Evolutionary conservation across 2,797 vertebrate genomes (phyloP).

Genomic region (Acanthopagrus latus): DNA sequence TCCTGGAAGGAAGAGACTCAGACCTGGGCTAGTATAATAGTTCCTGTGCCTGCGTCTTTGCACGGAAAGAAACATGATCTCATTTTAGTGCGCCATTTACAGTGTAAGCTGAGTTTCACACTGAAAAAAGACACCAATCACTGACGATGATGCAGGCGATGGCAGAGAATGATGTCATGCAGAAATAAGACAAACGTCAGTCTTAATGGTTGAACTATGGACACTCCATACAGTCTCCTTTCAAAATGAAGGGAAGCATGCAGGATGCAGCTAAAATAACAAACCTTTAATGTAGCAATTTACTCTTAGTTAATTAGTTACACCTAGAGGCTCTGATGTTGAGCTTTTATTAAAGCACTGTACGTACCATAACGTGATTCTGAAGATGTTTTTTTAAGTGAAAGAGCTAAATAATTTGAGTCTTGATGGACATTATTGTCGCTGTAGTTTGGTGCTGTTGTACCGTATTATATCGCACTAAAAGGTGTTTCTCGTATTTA

Average conservation of each 20-base stretch:
- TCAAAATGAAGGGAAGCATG: background rate
- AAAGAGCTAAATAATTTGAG: too few species aligned
- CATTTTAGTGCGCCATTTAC: slow-evolving; percentile 34
- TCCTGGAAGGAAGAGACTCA: slow-evolving; percentile 67
- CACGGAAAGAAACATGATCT: slow-evolving; percentile 38
- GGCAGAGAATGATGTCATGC: background rate
- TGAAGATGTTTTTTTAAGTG: too few species aligned
- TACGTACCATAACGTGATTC: too few species aligned
- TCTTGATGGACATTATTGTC: background rate
- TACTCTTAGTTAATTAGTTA: background rate
- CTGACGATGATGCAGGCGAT: background rate
- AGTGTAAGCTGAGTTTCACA: slow-evolving; percentile 9
- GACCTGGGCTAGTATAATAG: slow-evolving; percentile 60
- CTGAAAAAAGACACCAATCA: background rate
- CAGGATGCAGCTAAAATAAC: background rate
- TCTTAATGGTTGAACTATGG: background rate
- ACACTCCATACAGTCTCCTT: background rate
- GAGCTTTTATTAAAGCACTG: slow-evolving; percentile 2
- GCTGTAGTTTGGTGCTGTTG: background rate
- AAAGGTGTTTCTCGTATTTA: slow-evolving; percentile 1
- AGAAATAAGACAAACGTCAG: background rate
- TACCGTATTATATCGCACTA: background rate
- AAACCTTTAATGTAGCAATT: background rate
- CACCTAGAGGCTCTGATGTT: background rate
- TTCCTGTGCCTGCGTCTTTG: slow-evolving; percentile 34